Evolutionary conservation across 2,888 invertebrate genomes (phyloP).

Genomic region (Nomada fabriciana): DNA sequence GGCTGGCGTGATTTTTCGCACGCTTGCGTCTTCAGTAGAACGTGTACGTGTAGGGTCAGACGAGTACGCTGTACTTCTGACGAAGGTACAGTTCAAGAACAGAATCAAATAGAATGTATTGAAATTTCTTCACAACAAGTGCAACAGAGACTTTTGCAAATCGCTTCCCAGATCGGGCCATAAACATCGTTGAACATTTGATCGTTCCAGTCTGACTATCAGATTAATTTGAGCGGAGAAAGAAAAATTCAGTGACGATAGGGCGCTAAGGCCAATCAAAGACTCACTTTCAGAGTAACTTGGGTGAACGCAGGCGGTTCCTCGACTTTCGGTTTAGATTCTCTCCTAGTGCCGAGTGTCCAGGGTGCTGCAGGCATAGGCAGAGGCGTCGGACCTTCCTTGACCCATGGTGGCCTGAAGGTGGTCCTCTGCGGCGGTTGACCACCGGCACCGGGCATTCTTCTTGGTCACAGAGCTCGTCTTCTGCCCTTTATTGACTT

Average conservation of each 20-base stretch:
- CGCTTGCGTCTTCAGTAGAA: constrained; percentile 43
- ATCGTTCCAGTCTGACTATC: too few species aligned
- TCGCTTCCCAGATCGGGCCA: too few species aligned
- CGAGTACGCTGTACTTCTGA: not conserved
- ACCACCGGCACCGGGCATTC: constrained; percentile 85
- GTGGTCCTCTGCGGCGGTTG: constrained; percentile 88
- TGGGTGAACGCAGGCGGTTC: constrained; percentile 83
- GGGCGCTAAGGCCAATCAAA: not conserved
- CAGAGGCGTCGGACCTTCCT: constrained; percentile 87
- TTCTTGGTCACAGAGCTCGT: constrained; percentile 58
- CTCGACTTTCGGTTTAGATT: constrained; percentile 79
- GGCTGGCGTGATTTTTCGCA: constrained; percentile 7
- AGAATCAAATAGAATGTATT: not conserved
- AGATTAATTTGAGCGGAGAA: too few species aligned
- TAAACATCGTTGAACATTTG: too few species aligned
- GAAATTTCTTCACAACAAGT: too few species aligned
- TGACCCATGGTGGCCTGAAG: constrained; percentile 91
- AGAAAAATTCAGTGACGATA: too few species aligned
- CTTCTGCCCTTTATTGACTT: constrained; percentile 6
- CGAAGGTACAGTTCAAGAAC: not conserved
- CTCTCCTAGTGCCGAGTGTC: constrained; percentile 85
- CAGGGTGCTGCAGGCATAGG: constrained; percentile 87
- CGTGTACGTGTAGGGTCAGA: constrained; percentile 20
- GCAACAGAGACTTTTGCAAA: too few species aligned
- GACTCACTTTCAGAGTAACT: constrained; percentile 81